A percentile compares a stretch with the other conserved stretches of the same genome.
These are phyloP conservation scores for Phasianus colchicus DNA, from an alignment of 2,113 vertebrate genomes.

Conservation along the genomic window DNA sequence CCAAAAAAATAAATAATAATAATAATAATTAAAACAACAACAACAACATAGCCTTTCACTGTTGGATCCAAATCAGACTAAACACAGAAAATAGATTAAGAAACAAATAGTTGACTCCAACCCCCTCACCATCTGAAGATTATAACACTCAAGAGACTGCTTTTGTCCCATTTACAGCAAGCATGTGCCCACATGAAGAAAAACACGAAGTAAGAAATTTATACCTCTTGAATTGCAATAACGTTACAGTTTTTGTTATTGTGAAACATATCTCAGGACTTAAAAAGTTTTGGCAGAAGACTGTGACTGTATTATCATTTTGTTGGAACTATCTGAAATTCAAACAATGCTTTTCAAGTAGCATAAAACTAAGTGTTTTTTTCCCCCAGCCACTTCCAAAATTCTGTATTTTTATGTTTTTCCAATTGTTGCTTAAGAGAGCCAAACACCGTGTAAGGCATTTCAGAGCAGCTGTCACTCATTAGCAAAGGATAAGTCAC, in stretches of 20 bases:
- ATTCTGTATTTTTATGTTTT: constrained; percentile 8
- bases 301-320: not conserved
- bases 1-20: not conserved
- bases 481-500: constrained; percentile 3
- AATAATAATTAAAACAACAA: not conserved
- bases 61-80: not conserved
- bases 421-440: not conserved
- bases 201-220: not conserved
- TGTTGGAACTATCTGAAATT: not conserved
- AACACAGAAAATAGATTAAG: not conserved
- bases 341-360: not conserved
- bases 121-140: not conserved
- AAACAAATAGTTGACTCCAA: not conserved
- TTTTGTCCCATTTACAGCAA: not conserved
- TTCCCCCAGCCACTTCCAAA: not conserved
- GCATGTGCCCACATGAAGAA: not conserved
- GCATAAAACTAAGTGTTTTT: not conserved
- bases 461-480: constrained; percentile 35
- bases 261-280: not conserved
- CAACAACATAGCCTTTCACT: not conserved
- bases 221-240: not conserved
- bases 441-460: not conserved
- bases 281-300: not conserved
- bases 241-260: not conserved
- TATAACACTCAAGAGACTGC: not conserved